A percentile compares a stretch with the other conserved stretches of the same genome.
Conservation (phyloP, 2,797 vertebrate species). For the Fistularia commersonii region DNA sequence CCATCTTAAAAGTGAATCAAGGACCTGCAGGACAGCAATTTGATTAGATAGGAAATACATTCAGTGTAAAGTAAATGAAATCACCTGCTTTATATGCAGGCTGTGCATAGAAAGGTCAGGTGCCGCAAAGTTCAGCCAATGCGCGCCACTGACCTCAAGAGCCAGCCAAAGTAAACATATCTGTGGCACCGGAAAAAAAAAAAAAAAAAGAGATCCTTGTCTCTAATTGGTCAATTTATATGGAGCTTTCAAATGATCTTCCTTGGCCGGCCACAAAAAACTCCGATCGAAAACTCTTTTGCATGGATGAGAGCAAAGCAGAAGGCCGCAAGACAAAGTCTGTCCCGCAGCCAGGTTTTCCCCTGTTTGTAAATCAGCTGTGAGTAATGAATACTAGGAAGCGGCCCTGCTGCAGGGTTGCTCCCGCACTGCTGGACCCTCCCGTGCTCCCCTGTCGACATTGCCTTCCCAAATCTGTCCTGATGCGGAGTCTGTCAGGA, state of each 20-base stretch:
- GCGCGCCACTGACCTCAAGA: conserved; percentile 34
- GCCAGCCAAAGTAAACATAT: conserved; percentile 31
- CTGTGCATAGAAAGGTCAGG: conserved; percentile 59
- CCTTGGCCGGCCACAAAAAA: too few relatives aligned
- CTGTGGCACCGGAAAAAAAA: conserved; percentile 7
- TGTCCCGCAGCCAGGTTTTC: conserved; percentile 51
- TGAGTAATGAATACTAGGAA: conserved; percentile 84
- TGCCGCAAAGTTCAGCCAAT: conserved; percentile 14
- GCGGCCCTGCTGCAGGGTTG: conserved; percentile 72
- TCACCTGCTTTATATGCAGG: conserved; percentile 51
- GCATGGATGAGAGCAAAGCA: too few relatives aligned
- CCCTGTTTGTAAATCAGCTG: conserved; percentile 74
- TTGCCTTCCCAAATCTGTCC: conserved; percentile 92
- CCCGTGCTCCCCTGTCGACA: conserved; percentile 76
- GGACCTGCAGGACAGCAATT: conserved; percentile 67
- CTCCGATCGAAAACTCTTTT: too few relatives aligned
- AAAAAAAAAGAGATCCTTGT: conserved; percentile 27
- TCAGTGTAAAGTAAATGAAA: conserved; percentile 68
- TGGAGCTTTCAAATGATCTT: too few relatives aligned
- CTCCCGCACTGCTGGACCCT: conserved; percentile 77
- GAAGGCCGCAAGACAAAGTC: conserved; percentile 28
- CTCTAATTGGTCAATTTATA: too few relatives aligned
- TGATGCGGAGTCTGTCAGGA: conserved; percentile 89
- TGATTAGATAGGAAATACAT: conserved; percentile 72
- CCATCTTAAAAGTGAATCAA: conserved; percentile 79